These are phyloP conservation scores for Thyatira batis DNA, from an alignment of 2,888 invertebrate genomes.

Conservation along the genomic window DNA sequence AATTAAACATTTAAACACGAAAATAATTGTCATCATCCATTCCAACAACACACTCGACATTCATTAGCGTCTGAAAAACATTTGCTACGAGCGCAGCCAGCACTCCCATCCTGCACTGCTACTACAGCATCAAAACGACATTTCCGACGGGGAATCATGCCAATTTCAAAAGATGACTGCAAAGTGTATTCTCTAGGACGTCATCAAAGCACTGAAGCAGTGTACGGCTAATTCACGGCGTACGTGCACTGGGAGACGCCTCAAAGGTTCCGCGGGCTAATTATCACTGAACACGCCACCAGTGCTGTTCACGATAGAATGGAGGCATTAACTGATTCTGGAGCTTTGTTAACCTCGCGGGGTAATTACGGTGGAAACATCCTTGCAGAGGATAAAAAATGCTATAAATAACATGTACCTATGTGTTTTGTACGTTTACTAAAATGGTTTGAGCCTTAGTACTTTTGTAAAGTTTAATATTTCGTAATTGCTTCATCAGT, in stretches of 20 bases:
- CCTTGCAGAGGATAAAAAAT: too few relatives aligned
- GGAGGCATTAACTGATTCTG: not conserved
- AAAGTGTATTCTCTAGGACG: not conserved
- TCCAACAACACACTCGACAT: too few relatives aligned
- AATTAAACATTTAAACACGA: too few relatives aligned
- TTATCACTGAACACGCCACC: not conserved
- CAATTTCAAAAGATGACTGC: not conserved
- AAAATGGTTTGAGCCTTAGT: too few relatives aligned
- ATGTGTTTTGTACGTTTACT: too few relatives aligned
- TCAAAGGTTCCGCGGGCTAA: not conserved
- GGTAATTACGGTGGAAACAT: not conserved
- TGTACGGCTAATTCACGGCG: not conserved
- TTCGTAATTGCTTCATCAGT: too few relatives aligned
- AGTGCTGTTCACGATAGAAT: not conserved
- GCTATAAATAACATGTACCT: too few relatives aligned
- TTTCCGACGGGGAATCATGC: not conserved
- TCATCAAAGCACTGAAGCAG: not conserved
- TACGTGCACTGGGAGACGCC: not conserved
- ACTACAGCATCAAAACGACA: not conserved
- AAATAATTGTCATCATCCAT: too few relatives aligned
- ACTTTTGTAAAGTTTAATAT: too few relatives aligned
- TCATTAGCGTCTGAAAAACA: too few relatives aligned
- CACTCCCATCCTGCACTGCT: too few relatives aligned
- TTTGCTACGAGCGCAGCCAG: too few relatives aligned
- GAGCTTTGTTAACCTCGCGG: not conserved